phyloP scores from a whole-genome alignment of 2,888 invertebrate species.

The Adela reaumurella region DNA sequence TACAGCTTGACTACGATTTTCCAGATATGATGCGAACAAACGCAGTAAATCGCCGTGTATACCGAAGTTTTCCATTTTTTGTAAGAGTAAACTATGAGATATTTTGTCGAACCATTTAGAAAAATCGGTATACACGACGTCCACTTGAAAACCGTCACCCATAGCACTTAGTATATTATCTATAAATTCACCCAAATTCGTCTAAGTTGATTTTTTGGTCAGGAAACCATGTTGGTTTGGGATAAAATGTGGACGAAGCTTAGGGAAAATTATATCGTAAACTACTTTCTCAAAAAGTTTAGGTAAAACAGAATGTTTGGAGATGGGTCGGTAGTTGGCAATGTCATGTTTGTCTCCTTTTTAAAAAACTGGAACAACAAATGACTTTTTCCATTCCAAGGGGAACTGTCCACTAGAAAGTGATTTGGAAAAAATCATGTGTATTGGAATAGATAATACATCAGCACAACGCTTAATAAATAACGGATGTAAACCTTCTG shows the following conservation, averaged over 20 bases:
- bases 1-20: constrained; percentile 1
- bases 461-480: background rate
- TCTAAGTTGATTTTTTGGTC: background rate
- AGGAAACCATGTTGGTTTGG: constrained; percentile 1
- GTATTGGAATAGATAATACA: background rate
- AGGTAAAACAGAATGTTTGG: background rate
- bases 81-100: background rate
- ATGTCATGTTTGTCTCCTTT: background rate
- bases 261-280: background rate
- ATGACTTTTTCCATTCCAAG: background rate
- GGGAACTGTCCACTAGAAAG: background rate
- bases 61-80: background rate
- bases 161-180: background rate
- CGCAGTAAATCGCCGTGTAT: constrained; percentile 2
- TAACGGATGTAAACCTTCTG: background rate
- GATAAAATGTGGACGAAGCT: background rate
- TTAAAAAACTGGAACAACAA: constrained; percentile 1
- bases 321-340: background rate
- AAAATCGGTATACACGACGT: background rate
- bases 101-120: constrained; percentile 1
- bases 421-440: background rate
- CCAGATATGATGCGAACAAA: constrained; percentile 1
- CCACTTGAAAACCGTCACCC: background rate
- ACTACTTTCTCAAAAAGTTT: constrained; percentile 2
- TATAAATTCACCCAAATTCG: background rate